Percentiles rank a stretch among this genome's conserved stretches.
phyloP scores from a whole-genome alignment of 1,140 invertebrate species.

The Drosophila littoralis region DNA sequence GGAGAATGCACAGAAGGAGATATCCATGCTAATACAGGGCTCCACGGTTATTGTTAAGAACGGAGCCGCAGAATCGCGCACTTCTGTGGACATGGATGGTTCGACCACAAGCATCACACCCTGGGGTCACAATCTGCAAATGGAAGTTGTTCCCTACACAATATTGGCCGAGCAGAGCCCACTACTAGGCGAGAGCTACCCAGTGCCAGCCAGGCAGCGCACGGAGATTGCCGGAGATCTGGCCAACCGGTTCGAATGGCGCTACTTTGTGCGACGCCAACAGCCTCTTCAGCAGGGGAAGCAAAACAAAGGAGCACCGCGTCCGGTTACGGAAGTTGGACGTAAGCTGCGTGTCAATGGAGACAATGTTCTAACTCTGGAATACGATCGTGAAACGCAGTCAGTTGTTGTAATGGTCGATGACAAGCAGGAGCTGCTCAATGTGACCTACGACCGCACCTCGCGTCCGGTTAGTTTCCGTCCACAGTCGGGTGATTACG shows the following conservation, averaged over 20 bases:
- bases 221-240: constrained; percentile 95
- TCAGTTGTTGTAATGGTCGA: constrained; percentile 96
- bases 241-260: constrained; percentile 97
- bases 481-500: constrained; percentile 92
- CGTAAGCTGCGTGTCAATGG: constrained; percentile 94
- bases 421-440: constrained; percentile 93
- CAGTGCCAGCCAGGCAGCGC: constrained; percentile 94
- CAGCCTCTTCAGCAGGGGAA: constrained; percentile 85
- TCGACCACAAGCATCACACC: constrained; percentile 91
- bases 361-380: constrained; percentile 94
- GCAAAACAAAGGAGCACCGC: constrained; percentile 86
- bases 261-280: constrained; percentile 92
- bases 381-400: constrained; percentile 95
- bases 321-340: constrained; percentile 91
- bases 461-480: constrained; percentile 95
- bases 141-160: constrained; percentile 93
- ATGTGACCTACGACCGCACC: constrained; percentile 96
- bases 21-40: constrained; percentile 94
- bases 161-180: constrained; percentile 93
- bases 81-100: constrained; percentile 92
- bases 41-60: constrained; percentile 92
- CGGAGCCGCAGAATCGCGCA: constrained; percentile 92
- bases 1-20: constrained; percentile 92
- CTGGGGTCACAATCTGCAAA: constrained; percentile 93
- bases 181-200: constrained; percentile 93